Conservation (phyloP, 2,888 invertebrate genomes). For the Agrochola macilenta region DNA sequence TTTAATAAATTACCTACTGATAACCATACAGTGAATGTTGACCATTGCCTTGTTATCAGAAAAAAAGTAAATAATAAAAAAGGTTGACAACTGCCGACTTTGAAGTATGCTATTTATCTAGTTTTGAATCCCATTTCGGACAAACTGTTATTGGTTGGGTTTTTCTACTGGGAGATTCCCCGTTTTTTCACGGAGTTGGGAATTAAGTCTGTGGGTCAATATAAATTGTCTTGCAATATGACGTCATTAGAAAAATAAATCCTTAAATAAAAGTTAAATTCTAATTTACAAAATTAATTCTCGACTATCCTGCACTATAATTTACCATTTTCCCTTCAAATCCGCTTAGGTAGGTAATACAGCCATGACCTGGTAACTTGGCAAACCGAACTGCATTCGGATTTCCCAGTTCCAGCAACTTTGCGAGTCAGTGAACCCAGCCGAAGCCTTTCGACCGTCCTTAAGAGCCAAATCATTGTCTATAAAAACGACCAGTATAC, state of each 20-base stretch:
- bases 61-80: neutral
- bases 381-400: conserved; percentile 40
- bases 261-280: no score
- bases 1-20: neutral
- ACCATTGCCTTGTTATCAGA: neutral
- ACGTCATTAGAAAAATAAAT: neutral
- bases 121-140: neutral
- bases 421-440: conserved; percentile 62
- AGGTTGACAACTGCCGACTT: neutral
- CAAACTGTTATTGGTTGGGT: neutral
- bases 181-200: neutral
- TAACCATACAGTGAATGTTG: no score
- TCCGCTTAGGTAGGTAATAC: neutral
- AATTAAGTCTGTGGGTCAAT: no score
- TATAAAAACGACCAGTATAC: conserved; percentile 49
- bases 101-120: neutral
- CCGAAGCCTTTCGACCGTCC: conserved; percentile 51
- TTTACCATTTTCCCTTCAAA: conserved; percentile 24
- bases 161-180: neutral
- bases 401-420: conserved; percentile 46
- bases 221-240: no score
- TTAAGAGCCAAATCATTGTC: conserved; percentile 56
- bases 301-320: neutral
- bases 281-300: no score
- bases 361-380: conserved; percentile 50